Base-by-base conservation (phyloP, 1,140 invertebrate species). In the Spodoptera frugiperda region DNA sequence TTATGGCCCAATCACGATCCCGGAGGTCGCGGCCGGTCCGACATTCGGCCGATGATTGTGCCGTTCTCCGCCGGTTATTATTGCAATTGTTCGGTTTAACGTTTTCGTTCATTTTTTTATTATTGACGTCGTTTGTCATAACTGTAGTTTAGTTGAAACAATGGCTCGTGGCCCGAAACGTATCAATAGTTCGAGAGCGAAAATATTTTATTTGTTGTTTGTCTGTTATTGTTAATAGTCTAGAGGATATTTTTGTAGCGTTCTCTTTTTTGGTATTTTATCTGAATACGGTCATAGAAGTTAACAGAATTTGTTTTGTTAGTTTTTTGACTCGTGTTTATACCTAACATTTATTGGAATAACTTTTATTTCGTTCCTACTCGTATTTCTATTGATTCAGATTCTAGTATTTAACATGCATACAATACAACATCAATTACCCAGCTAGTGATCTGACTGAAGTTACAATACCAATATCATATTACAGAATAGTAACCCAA, bases 31-130 rank as follows among this genome's bases (percentile, higher is more conserved):
- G n/a, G 1, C 33, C 51, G 10, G 53, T 19, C 17, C 21, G 8
- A 71, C 44, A 33, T 72, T 53, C 49, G 55, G 14, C 57, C 25
- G 57, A 61, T 74, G 53, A 72, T 57, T 74, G 72, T 55, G 55
- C 57, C 21, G 33, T 74, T 33, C 44, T 14, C 49, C 53, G 9
- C 21, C 54, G 33, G 72, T 63, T 63, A 63, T 74, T 51, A 63
- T 63, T 63, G 46, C 12, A 10, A 74, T 74, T 63, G 72, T 51
- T 63, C 59, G 72, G 21, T 51, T 74, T 74, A 51, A 68, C 55
- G 46, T 74, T 74, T 48, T 46, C 39, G 17, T 59, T 72, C n/a
- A 63, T 11, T 39, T 54, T 71, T 72, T 74, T 74, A 74, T 74
- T 74, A 74, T 74, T 63, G 46, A 0, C 19, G 12, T 59, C 70